Conservation (phyloP, 2,797 vertebrate species). For the Epinephelus coioides region DNA sequence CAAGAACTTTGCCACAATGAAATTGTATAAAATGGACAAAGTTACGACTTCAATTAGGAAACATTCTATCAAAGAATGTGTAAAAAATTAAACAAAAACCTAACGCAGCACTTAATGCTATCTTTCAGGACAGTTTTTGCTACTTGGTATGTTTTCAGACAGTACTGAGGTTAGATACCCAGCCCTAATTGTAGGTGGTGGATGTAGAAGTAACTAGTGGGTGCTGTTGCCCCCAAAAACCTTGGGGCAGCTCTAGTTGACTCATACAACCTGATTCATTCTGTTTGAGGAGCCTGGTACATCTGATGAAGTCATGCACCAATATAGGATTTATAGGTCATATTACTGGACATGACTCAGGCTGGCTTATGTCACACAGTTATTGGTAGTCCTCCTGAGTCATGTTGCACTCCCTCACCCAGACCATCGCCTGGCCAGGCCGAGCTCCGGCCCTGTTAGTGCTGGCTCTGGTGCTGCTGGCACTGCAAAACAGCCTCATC, state of each 20-base stretch:
- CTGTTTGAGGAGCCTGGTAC: constrained; percentile 19
- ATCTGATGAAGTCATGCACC: constrained; percentile 57
- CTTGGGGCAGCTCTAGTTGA: background rate
- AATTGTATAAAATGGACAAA: too few species aligned
- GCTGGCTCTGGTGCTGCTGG: constrained; percentile 62
- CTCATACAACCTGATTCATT: constrained; percentile 29
- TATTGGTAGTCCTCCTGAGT: constrained; percentile 70
- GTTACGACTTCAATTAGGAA: too few species aligned
- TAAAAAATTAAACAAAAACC: too few species aligned
- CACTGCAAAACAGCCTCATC: constrained; percentile 70
- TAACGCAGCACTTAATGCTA: too few species aligned
- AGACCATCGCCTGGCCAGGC: constrained; percentile 30
- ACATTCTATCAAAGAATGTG: too few species aligned
- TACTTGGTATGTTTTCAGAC: too few species aligned
- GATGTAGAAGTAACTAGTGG: background rate
- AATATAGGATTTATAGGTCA: constrained; percentile 41
- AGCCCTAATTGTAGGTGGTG: background rate
- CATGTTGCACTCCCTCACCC: constrained; percentile 54
- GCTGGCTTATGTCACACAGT: constrained; percentile 60
- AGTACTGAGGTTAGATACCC: background rate
- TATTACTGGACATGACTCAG: constrained; percentile 65
- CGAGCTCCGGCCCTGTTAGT: constrained; percentile 45
- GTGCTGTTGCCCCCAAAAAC: background rate
- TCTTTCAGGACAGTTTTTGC: too few species aligned
- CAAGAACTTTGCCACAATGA: too few species aligned